Conservation (phyloP, 2,797 vertebrate genomes). For the Phoeniculus purpureus region DNA sequence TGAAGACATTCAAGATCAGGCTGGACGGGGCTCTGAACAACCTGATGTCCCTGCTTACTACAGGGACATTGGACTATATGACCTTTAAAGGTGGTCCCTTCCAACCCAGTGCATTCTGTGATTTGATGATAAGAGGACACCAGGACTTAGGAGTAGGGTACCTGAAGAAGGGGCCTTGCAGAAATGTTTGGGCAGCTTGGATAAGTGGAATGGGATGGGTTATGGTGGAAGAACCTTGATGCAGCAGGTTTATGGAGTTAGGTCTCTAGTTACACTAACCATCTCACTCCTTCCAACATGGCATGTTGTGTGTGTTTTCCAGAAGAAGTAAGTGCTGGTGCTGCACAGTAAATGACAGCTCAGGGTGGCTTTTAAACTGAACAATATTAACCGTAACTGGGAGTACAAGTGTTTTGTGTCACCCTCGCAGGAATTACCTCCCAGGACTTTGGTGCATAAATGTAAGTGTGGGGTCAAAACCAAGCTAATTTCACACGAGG, state of each 20-base stretch:
- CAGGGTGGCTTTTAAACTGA: background rate
- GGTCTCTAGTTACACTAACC: background rate
- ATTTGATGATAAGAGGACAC: no score
- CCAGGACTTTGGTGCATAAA: background rate
- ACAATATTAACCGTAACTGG: background rate
- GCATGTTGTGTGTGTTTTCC: fast-evolving
- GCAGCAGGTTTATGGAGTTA: background rate
- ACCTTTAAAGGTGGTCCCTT: no score
- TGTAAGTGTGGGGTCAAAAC: background rate
- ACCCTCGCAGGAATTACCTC: background rate
- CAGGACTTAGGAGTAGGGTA: background rate
- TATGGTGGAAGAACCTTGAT: background rate
- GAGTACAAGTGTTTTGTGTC: background rate
- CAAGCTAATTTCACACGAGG: background rate
- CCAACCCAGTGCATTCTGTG: no score
- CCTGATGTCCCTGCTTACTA: no score
- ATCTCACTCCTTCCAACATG: background rate
- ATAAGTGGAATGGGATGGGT: background rate
- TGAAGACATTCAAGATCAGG: no score
- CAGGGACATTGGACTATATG: no score
- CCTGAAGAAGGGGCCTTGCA: background rate
- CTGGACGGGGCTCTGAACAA: no score
- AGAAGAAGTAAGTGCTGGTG: background rate
- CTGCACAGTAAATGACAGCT: background rate
- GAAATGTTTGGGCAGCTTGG: background rate